Base-by-base conservation (phyloP, 1,140 invertebrate genomes). In the Formica exsecta region DNA sequence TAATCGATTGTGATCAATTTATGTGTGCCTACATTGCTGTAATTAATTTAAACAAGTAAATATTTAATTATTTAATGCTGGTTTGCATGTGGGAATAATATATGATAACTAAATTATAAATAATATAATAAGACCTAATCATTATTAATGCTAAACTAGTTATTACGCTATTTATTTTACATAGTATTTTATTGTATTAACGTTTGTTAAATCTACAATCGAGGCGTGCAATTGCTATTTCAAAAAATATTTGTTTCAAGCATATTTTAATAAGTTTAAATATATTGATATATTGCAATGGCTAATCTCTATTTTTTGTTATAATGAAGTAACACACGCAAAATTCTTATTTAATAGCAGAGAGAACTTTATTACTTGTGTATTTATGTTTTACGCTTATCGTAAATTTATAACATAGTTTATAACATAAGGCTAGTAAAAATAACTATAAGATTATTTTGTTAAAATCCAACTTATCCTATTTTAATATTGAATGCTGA, bases 11-110 rank as follows among this genome's bases (percentile, higher is more conserved):
- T 48, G 25, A 64, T 11, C 25, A 65, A 64, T 44, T 77, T 44
- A 11, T 44, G 25, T 19, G 16, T 51, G 48, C 29, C 38, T 62
- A 44, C 9, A 62, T 25, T 41, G 0, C 32, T 2, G 19, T 32
- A 65, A 77, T 77, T 65, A 77, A 77, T 65, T 65, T 77, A 64
- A 77, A 76, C 16, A 32, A 19, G 36, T 76, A 64, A 76, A 77
- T 65, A 65, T 77, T 65, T 44, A 11, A 77, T 77, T 48, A 65
- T 77, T 64, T 19, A 65, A 48, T 77, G 38, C 2, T 32, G 38
- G 61, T 32, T 65, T 65, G 38, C 44, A 19, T 77, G 38, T 48
- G 25, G 25, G 2, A 44, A 65, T 44, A 44, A 77, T 77, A 48
- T 64, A 65, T 65, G 13, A 65, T 44, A 6, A 77, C 25, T 77